Conservation (phyloP, 2,797 vertebrate species). For the Molossus molossus region DNA sequence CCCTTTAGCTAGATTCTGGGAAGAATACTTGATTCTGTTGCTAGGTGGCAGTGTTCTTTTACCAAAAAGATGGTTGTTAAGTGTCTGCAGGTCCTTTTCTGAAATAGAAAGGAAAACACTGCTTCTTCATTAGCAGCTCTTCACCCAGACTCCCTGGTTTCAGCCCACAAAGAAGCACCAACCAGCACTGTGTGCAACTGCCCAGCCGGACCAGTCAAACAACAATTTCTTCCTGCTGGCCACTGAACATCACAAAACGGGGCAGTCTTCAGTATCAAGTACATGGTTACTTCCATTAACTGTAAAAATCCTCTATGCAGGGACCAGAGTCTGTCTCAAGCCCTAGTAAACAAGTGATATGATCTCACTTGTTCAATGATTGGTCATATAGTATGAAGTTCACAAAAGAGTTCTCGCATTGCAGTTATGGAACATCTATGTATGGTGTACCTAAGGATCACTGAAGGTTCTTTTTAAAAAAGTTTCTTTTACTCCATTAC, state of each 20-base stretch:
- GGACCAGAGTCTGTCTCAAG: not conserved
- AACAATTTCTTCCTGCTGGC: not conserved
- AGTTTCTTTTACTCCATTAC: not conserved
- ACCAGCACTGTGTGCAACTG: not conserved
- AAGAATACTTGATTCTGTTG: slow-evolving; percentile 50
- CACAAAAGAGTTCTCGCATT: not conserved
- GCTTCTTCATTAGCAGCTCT: slow-evolving; percentile 71
- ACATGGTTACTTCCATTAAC: not conserved
- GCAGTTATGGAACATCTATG: not conserved
- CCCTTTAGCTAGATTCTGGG: slow-evolving; percentile 70
- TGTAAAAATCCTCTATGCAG: slow-evolving; percentile 8
- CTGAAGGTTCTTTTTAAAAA: not conserved
- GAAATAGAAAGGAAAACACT: slow-evolving; percentile 71
- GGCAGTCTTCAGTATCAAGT: not conserved
- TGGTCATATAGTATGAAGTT: slow-evolving; percentile 32
- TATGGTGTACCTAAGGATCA: not conserved
- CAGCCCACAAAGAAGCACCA: slow-evolving; percentile 14
- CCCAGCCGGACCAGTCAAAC: not conserved
- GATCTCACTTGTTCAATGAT: slow-evolving; percentile 2
- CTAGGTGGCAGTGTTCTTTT: slow-evolving; percentile 82
- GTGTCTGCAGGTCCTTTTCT: not conserved
- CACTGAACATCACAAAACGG: not conserved
- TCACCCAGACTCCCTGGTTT: slow-evolving; percentile 69
- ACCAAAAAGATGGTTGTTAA: slow-evolving; percentile 57
- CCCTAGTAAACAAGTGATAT: not conserved